phyloP scores from a whole-genome alignment of 2,113 vertebrate species.

The Etia nguti region DNA sequence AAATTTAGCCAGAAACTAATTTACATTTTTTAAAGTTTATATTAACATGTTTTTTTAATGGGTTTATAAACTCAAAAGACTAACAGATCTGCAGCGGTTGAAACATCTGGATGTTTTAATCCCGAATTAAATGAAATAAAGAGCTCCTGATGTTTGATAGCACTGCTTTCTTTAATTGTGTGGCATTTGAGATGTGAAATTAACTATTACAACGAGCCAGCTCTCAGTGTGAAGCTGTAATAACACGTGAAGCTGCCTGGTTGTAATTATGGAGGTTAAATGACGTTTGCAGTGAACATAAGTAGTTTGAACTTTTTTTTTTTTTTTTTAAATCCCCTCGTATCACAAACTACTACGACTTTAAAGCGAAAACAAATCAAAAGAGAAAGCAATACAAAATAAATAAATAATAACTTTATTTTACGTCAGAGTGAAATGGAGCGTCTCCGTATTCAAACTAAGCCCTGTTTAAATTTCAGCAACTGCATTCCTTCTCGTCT shows the following conservation, averaged over 20 bases:
- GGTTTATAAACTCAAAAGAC: not conserved
- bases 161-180: not conserved
- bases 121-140: not conserved
- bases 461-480: not conserved
- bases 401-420: not conserved
- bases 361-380: not conserved
- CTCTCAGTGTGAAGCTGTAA: not conserved
- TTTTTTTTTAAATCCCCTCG: not conserved
- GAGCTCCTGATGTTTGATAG: not conserved
- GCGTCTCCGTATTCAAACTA: not conserved
- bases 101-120: not conserved
- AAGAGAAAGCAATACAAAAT: not conserved
- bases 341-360: not conserved
- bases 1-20: not conserved
- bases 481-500: conserved; percentile 47
- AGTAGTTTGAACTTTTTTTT: not conserved
- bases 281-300: not conserved
- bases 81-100: not conserved
- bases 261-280: not conserved
- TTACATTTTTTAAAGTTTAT: not conserved
- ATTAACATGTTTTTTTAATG: not conserved
- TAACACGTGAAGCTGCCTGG: not conserved
- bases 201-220: not conserved
- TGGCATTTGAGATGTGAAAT: not conserved
- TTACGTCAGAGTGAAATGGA: fast-evolving